A percentile compares a stretch with the other conserved stretches of the same genome.
Conservation (phyloP, 2,888 invertebrate genomes). For the Mylabris sibirica region DNA sequence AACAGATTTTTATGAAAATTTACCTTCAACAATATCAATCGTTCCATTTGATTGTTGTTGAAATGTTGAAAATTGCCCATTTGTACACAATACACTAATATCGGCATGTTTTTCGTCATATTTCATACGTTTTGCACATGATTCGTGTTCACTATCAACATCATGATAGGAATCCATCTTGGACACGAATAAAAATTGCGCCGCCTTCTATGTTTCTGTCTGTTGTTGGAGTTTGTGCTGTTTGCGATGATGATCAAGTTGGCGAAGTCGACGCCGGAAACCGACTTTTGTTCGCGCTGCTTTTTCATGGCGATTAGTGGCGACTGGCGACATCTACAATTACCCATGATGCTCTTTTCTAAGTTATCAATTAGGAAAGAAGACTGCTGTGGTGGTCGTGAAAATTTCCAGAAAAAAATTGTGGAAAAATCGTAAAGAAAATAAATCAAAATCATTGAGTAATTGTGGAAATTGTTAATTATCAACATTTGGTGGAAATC, state of each 20-base stretch:
- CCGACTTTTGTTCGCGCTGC: neutral
- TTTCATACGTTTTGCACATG: slow-evolving; percentile 60
- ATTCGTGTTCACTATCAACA: slow-evolving; percentile 59
- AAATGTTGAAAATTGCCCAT: slow-evolving; percentile 56
- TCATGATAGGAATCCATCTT: slow-evolving; percentile 62
- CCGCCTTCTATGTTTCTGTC: neutral
- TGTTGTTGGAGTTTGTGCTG: neutral
- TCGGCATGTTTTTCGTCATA: slow-evolving; percentile 55
- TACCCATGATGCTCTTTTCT: slow-evolving; percentile 40
- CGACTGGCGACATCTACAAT: slow-evolving; percentile 8
- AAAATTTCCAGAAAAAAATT: slow-evolving; percentile 21
- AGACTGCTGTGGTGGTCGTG: slow-evolving; percentile 13
- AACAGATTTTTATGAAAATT: slow-evolving; percentile 60
- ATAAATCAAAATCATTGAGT: slow-evolving; percentile 20
- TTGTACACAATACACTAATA: slow-evolving; percentile 57
- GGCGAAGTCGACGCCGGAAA: neutral
- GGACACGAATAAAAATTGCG: slow-evolving; percentile 59
- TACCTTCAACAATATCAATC: slow-evolving; percentile 60
- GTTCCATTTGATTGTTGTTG: slow-evolving; percentile 51
- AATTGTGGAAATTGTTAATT: neutral
- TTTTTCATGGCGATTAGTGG: neutral
- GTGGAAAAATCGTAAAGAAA: slow-evolving; percentile 37
- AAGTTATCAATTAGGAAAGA: slow-evolving; percentile 25
- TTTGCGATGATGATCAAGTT: slow-evolving; percentile 1
- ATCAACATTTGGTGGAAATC: slow-evolving; percentile 17